These are phyloP conservation scores for Artemia sinica DNA, from an alignment of 2,888 invertebrate species.

Conservation along the genomic window DNA sequence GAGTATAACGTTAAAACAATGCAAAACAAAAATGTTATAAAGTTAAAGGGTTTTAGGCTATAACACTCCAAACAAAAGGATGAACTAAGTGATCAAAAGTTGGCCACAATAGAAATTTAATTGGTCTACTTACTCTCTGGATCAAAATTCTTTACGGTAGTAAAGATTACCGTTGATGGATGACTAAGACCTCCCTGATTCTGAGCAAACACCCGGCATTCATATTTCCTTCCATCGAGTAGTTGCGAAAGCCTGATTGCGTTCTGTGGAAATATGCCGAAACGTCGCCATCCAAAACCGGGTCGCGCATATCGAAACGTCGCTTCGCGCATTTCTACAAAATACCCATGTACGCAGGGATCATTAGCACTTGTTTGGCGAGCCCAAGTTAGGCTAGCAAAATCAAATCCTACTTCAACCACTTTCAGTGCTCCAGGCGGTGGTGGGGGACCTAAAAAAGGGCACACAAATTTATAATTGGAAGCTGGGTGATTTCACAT, in stretches of 20 bases:
- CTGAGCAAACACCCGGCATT: conserved; percentile 91
- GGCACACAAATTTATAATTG: too few species aligned
- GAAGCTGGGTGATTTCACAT: too few species aligned
- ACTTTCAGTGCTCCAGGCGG: conserved; percentile 81
- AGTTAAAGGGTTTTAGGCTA: too few species aligned
- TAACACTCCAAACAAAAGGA: too few species aligned
- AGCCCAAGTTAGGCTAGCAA: conserved; percentile 89
- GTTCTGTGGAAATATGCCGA: conserved; percentile 55
- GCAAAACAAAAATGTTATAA: too few species aligned
- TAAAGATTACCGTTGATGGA: conserved; percentile 60
- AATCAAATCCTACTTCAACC: conserved; percentile 86
- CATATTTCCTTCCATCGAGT: conserved; percentile 92
- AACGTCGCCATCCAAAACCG: conserved; percentile 69
- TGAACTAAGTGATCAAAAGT: too few species aligned
- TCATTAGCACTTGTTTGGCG: conserved; percentile 90
- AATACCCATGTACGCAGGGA: conserved; percentile 89
- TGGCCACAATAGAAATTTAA: too few species aligned
- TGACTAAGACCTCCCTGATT: conserved; percentile 83
- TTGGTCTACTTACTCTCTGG: conserved; percentile 46
- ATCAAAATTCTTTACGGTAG: conserved; percentile 77
- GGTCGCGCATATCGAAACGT: conserved; percentile 35
- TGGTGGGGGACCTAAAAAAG: conserved; percentile 58
- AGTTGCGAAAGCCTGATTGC: conserved; percentile 86
- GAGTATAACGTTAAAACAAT: too few species aligned
- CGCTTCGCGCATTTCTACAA: conserved; percentile 91